Conservation (phyloP, 2,888 invertebrate species). For the Erebia ligea region DNA sequence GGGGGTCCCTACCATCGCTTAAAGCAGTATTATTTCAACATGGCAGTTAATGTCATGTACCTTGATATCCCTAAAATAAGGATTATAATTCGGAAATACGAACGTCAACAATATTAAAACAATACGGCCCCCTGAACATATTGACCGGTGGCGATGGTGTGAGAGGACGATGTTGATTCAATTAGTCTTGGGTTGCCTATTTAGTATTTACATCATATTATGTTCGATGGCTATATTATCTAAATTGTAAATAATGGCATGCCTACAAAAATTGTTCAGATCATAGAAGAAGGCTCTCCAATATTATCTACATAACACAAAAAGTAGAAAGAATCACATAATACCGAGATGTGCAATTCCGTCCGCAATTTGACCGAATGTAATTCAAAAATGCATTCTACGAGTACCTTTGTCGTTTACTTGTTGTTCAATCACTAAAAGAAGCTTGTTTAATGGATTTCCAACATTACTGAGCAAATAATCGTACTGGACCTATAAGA, state of each 20-base stretch:
- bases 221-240: too few species aligned
- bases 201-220: too few species aligned
- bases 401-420: constrained; percentile 67
- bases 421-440: constrained; percentile 80
- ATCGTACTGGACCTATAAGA: constrained; percentile 74
- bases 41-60: too few species aligned
- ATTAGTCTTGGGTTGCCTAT: too few species aligned
- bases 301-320: constrained; percentile 23
- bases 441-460: constrained; percentile 82
- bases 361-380: constrained; percentile 70
- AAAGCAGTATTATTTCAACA: too few species aligned
- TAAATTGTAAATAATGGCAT: background rate
- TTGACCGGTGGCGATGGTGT: too few species aligned
- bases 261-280: background rate
- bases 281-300: constrained; percentile 12
- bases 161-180: too few species aligned
- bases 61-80: too few species aligned
- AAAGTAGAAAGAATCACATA: constrained; percentile 32
- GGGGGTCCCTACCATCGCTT: too few species aligned
- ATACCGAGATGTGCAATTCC: constrained; percentile 60
- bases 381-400: constrained; percentile 77
- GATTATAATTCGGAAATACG: too few species aligned
- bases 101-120: too few species aligned
- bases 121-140: too few species aligned
- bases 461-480: constrained; percentile 82